These are phyloP conservation scores for Oreochromis aureus DNA, from an alignment of 2,113 vertebrate species.

Conservation along the genomic window DNA sequence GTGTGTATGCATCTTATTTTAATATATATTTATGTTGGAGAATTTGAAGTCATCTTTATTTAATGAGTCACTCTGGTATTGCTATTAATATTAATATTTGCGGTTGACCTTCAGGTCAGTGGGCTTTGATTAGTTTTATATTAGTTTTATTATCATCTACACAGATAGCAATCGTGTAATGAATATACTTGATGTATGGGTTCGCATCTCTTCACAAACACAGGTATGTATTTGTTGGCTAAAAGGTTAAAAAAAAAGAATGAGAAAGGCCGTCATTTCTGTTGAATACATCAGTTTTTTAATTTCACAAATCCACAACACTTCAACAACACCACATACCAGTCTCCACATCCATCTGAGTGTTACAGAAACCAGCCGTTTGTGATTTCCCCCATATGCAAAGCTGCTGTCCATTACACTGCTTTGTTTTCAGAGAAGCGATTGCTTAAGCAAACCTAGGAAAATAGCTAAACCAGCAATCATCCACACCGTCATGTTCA, in stretches of 20 bases:
- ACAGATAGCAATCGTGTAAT: background rate
- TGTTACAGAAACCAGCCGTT: conserved; percentile 48
- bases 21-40: background rate
- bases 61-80: background rate
- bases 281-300: background rate
- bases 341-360: background rate
- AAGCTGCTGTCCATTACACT: conserved; percentile 55
- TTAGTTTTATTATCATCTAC: background rate
- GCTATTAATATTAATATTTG: background rate
- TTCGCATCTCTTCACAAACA: background rate
- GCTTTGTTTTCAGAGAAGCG: conserved; percentile 56
- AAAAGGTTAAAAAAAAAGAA: background rate
- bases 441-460: conserved; percentile 61
- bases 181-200: background rate
- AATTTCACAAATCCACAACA: background rate
- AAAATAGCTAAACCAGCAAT: conserved; percentile 47
- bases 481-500: background rate
- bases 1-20: background rate
- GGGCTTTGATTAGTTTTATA: background rate
- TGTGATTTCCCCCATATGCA: conserved; percentile 63
- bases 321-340: background rate
- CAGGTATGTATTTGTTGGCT: background rate
- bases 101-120: background rate
- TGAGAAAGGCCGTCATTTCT: background rate
- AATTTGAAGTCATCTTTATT: background rate